These are phyloP conservation scores for Crotalus tigris DNA, from an alignment of 2,113 vertebrate genomes.

Conservation along the genomic window DNA sequence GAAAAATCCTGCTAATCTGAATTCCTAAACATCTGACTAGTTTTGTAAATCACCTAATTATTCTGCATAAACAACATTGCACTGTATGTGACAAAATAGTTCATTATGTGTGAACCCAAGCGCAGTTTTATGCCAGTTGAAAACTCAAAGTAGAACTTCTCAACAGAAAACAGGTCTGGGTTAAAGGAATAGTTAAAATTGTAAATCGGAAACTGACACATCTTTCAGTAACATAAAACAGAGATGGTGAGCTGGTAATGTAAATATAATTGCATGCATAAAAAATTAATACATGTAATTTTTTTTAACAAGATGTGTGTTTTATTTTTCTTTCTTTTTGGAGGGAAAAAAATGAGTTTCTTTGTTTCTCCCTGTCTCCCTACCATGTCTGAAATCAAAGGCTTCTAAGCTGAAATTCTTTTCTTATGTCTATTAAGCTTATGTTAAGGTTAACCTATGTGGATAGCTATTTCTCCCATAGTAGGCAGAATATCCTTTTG, in stretches of 20 bases:
- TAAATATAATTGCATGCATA: conserved; percentile 9
- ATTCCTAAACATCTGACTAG: background rate
- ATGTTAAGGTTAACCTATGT: conserved; percentile 59
- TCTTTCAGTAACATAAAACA: background rate
- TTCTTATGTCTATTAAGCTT: conserved; percentile 61
- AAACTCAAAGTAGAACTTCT: conserved; percentile 3
- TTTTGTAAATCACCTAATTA: background rate
- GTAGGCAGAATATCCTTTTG: conserved; percentile 76
- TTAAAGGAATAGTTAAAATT: conserved; percentile 1
- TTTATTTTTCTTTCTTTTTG: conserved; percentile 51
- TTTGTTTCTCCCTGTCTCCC: conserved; percentile 25
- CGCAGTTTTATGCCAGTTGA: background rate
- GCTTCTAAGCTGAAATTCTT: conserved; percentile 57
- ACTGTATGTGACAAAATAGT: background rate
- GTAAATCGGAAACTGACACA: background rate
- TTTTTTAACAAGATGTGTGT: conserved; percentile 37
- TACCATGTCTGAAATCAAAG: conserved; percentile 53
- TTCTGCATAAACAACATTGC: background rate
- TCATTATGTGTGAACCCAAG: background rate
- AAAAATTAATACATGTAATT: conserved; percentile 20
- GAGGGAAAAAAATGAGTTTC: background rate
- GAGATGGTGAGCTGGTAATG: conserved; percentile 29
- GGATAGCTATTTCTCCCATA: conserved; percentile 59
- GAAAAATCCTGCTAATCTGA: background rate
- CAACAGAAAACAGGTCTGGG: background rate